Base-by-base conservation (phyloP, 2,888 invertebrate species). In the Drosophila recens region DNA sequence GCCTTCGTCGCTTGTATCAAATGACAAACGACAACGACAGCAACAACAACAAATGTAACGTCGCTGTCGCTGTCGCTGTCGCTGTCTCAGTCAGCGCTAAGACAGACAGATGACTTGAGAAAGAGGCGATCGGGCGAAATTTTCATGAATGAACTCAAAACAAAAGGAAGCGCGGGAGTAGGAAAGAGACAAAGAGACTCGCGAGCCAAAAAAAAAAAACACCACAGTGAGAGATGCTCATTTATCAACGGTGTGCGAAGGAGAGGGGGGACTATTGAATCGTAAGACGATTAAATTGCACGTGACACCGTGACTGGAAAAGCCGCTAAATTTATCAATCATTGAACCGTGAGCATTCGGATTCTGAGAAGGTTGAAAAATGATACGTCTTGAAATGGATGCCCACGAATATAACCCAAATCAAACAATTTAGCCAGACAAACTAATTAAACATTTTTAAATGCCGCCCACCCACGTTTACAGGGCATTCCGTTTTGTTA, bases 241-340 rank as follows among this genome's bases (percentile, higher is more conserved):
- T 83, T 83, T 84, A 87, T 83, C 89, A 83, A 82, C 43, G 23
- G 49, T 43, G 51, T 20, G 13, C 27, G 36, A 27, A 27, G 66
- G 10, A 20, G 43, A 33, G 33, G 46, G 30, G 30, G 48, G 27
- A 34, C 27, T 54, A 57, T 72, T 67, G 68, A 73, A 74, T 72
- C 75, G 62, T 88, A 85, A 89, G 89, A 74, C 88, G 85, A 86
- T 83, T 86, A 89, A 83, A 76, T 88, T 86, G 90, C 86, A 87
- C 90, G 87, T 87, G 86, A 87, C 90, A 89, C 83, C 70, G 51
- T 69, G 54, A 65, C 67, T 61, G 64, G 71, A 74, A 83, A 80
- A 82, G 70, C 72, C 69, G 69, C 72, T 56, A 64, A 68, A 75
- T 63, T 73, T 71, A 74, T 70, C 72, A 79, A 66, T 72, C 77